Base-by-base conservation (phyloP, 2,113 vertebrate species). In the Sorex araneus region DNA sequence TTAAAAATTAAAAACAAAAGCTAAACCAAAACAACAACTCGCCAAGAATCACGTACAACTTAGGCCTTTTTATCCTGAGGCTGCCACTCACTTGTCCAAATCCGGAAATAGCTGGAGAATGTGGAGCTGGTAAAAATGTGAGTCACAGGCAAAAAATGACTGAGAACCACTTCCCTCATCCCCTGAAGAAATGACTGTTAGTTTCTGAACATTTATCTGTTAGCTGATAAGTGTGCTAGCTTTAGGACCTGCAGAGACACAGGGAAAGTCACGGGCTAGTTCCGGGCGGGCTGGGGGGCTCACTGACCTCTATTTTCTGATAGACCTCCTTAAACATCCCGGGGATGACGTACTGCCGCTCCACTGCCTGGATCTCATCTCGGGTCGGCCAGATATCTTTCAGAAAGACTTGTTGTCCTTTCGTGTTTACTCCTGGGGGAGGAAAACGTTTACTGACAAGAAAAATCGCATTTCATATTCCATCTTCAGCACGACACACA, bases 291-390 rank as follows among this genome's bases (percentile, higher is more conserved):
- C 11, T 0, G 7, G 54, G 47, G 1, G 0, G 43, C 86, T 40
- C 3, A 47, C 78, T 97, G 91, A 99, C 99, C 99, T 99, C 99
- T 86, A 99, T 99, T 97, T 99, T 99, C 97, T 99, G 97, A 67
- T 99, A 99, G 88, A 99, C 99, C 77, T 99, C 99, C 97, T 99
- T 99, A 96, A 99, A 99, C 99, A 99, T 99, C 25, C 98, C 98
- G 0, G 99, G 99, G 97, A 99, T 99, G 85, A 99, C 99, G 67
- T 98, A 99, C 1, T 97, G 96, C 40, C 93, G 98, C 95, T 99
- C 99, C 80, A 99, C 98, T 0, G 96, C 98, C 95, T 99, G 99
- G 96, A 99, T 99, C 96, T 99, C 99, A 6, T 99, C 98, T 92
- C 99, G 98, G 0, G 98, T 98, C 36, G 99, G 99, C 99, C 99